A percentile compares a stretch with the other conserved stretches of the same genome.
These are phyloP conservation scores for Drosophila ezoana DNA, from an alignment of 2,888 invertebrate genomes.

Conservation along the genomic window DNA sequence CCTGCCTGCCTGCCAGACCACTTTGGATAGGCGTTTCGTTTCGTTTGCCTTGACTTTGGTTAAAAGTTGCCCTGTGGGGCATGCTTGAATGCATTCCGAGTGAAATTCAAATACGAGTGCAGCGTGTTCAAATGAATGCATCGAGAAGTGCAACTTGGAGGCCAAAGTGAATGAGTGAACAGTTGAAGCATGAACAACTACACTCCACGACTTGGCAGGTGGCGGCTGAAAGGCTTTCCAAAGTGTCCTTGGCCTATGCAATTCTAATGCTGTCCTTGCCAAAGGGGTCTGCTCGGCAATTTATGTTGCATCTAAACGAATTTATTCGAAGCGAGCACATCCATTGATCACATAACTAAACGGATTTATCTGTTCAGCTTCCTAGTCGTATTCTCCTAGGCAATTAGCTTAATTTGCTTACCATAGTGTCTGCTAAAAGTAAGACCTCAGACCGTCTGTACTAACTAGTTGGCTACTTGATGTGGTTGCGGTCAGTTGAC, in stretches of 20 bases:
- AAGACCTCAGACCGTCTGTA: neutral
- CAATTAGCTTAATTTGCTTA: conserved; percentile 7
- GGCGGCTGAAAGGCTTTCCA: conserved; percentile 7
- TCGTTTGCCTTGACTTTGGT: conserved; percentile 57
- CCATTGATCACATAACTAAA: too few species aligned
- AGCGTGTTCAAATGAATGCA: conserved; percentile 49
- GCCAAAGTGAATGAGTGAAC: conserved; percentile 40
- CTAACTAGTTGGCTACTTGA: conserved; percentile 16
- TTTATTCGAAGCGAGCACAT: neutral
- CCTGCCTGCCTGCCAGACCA: conserved; percentile 18
- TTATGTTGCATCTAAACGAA: neutral
- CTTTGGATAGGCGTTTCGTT: conserved; percentile 30
- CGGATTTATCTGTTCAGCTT: neutral
- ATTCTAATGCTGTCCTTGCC: conserved; percentile 14
- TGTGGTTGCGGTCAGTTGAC: conserved; percentile 11
- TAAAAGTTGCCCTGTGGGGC: conserved; percentile 38
- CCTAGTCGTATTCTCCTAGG: neutral
- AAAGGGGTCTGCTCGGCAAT: neutral
- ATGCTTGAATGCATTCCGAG: conserved; percentile 49
- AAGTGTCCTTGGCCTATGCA: conserved; percentile 38
- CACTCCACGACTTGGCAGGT: conserved; percentile 13
- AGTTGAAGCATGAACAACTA: conserved; percentile 34
- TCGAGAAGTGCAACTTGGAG: conserved; percentile 26
- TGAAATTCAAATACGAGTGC: conserved; percentile 43
- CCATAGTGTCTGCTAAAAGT: neutral